Evolutionary conservation across 1,140 invertebrate species (phyloP).

Genomic region (Diabrotica virgifera): DNA sequence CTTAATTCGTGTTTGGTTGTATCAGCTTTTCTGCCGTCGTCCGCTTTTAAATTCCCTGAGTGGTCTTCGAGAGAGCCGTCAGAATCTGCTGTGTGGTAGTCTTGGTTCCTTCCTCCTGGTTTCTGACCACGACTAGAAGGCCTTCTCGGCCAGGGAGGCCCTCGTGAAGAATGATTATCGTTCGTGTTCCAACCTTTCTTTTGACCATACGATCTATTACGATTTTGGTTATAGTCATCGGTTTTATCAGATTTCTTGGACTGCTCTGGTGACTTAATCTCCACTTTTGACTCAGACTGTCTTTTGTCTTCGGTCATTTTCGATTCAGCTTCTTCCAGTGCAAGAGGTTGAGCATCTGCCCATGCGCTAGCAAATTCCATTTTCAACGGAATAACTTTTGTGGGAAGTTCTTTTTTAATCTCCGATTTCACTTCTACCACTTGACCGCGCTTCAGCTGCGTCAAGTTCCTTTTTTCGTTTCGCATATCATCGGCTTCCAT

Average conservation of each 20-base stretch:
- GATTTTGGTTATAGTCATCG: slow-evolving; percentile 48
- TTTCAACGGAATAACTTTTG: slow-evolving; percentile 11
- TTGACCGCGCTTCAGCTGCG: slow-evolving; percentile 52
- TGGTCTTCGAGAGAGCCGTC: slow-evolving; percentile 59
- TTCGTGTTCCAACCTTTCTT: slow-evolving; percentile 45
- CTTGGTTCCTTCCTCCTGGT: slow-evolving; percentile 40
- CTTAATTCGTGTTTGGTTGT: background rate
- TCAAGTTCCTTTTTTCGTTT: slow-evolving; percentile 56
- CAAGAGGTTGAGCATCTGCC: slow-evolving; percentile 50
- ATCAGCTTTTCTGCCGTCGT: slow-evolving; percentile 49
- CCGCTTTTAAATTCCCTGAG: slow-evolving; percentile 51
- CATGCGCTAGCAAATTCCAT: slow-evolving; percentile 44
- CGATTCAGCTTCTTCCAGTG: slow-evolving; percentile 28
- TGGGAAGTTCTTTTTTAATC: slow-evolving; percentile 33
- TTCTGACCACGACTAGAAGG: slow-evolving; percentile 27
- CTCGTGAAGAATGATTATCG: slow-evolving; percentile 27
- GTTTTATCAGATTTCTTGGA: slow-evolving; percentile 32
- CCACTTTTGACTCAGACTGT: slow-evolving; percentile 2
- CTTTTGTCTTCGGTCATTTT: slow-evolving; percentile 30
- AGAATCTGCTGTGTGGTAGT: slow-evolving; percentile 55
- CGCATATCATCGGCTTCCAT: slow-evolving; percentile 59
- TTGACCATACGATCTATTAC: slow-evolving; percentile 42
- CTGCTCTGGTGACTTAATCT: slow-evolving; percentile 20
- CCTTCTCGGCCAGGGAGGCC: slow-evolving; percentile 19
- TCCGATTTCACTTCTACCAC: slow-evolving; percentile 28